These are phyloP conservation scores for Epinephelus coioides DNA, from an alignment of 2,797 vertebrate genomes.

Conservation along the genomic window DNA sequence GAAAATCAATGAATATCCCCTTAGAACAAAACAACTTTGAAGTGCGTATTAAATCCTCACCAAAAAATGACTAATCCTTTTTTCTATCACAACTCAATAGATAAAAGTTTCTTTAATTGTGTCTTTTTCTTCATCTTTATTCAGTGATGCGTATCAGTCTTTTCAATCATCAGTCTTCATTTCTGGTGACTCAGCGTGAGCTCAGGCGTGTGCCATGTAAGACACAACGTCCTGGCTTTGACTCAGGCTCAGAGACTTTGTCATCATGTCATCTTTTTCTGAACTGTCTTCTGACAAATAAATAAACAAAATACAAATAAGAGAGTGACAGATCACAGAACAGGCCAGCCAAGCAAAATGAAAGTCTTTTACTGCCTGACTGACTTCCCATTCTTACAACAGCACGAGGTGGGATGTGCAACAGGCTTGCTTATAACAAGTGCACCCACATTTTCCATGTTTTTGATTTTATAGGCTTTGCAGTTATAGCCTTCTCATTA, in stretches of 20 bases:
- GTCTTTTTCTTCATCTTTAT: constrained; percentile 39
- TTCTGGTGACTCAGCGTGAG: constrained; percentile 15
- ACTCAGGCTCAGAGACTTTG: constrained; percentile 36
- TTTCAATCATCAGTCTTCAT: constrained; percentile 15
- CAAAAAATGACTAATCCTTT: background rate
- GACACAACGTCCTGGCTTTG: constrained; percentile 29
- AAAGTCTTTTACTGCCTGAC: constrained; percentile 31
- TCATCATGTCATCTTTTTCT: constrained; percentile 56
- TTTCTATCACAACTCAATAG: background rate
- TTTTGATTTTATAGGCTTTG: constrained; percentile 29
- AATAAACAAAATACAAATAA: constrained; percentile 28
- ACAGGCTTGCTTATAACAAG: constrained; percentile 14
- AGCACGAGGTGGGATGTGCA: constrained; percentile 24
- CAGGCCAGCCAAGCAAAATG: constrained; percentile 20
- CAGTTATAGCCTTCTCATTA: background rate
- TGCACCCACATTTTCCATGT: constrained; percentile 13
- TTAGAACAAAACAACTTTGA: background rate
- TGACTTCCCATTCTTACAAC: constrained; percentile 25
- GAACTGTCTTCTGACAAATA: constrained; percentile 18
- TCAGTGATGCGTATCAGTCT: constrained; percentile 35
- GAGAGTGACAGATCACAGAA: constrained; percentile 8
- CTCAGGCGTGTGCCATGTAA: constrained; percentile 14
- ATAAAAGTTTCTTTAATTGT: background rate
- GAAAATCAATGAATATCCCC: background rate
- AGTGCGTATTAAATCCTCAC: background rate